These are phyloP conservation scores for Spea hammondii DNA, from an alignment of 2,797 vertebrate genomes.

Conservation along the genomic window DNA sequence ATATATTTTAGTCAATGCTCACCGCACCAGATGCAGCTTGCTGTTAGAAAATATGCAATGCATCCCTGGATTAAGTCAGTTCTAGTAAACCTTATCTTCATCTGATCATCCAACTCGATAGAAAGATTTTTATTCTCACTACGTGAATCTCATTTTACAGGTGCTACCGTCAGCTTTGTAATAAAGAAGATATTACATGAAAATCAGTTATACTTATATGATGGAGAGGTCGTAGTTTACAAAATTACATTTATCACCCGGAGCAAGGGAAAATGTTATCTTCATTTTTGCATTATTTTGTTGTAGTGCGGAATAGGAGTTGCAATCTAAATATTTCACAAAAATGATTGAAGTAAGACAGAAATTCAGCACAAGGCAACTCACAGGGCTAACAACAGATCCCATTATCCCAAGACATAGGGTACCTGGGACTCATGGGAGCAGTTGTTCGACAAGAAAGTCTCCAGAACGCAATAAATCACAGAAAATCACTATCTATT, in stretches of 20 bases:
- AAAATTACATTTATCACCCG: conserved; percentile 39
- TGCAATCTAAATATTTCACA: background rate
- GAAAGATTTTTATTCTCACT: conserved; percentile 8
- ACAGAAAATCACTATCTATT: background rate
- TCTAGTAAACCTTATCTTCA: background rate
- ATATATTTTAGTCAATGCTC: background rate
- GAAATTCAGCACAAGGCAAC: background rate
- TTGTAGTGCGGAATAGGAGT: conserved; percentile 5
- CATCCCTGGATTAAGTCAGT: conserved; percentile 3
- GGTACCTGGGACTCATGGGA: background rate
- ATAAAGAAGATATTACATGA: conserved; percentile 28
- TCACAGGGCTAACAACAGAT: background rate
- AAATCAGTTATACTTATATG: conserved; percentile 27
- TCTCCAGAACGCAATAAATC: background rate
- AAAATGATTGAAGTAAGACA: background rate
- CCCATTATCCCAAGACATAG: background rate
- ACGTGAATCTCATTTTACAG: background rate
- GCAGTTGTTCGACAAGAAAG: background rate
- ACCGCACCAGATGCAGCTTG: background rate
- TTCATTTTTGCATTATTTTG: conserved; percentile 26
- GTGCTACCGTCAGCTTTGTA: background rate
- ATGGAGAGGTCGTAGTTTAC: conserved; percentile 27
- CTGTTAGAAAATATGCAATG: background rate
- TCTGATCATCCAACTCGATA: conserved; percentile 6
- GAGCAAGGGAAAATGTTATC: conserved; percentile 34